These are phyloP conservation scores for Oreohelix idahoensis DNA, from an alignment of 1,140 invertebrate species.

Conservation along the genomic window DNA sequence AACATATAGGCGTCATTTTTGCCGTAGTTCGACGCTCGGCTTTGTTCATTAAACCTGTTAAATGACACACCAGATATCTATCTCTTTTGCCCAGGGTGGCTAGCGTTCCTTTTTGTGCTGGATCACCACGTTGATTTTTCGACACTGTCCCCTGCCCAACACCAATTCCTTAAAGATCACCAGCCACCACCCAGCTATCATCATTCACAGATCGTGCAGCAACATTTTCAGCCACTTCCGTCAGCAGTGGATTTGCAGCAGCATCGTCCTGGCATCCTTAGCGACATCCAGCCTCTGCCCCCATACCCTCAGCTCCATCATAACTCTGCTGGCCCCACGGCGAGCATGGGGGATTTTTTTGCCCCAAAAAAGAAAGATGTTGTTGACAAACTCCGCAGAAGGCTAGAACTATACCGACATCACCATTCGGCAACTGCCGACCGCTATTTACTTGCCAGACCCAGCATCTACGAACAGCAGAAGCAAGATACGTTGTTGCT, in stretches of 20 bases:
- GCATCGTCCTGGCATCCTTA: conserved; percentile 22
- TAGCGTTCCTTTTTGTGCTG: conserved; percentile 15
- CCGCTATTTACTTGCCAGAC: conserved; percentile 84
- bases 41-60: no score
- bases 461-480: conserved; percentile 85
- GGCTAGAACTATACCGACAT: conserved; percentile 87
- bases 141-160: conserved; percentile 20
- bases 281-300: not conserved
- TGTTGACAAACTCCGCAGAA: conserved; percentile 86
- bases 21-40: no score
- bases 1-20: no score
- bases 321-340: conserved; percentile 7
- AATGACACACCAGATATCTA: no score
- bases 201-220: not conserved
- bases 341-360: conserved; percentile 80
- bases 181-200: not conserved
- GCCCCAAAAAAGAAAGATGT: conserved; percentile 88
- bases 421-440: conserved; percentile 84
- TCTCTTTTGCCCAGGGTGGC: not conserved
- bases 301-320: not conserved
- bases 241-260: conserved; percentile 22
- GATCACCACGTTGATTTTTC: conserved; percentile 1
- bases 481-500: conserved; percentile 85
- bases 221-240: not conserved
- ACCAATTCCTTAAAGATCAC: not conserved